phyloP scores from a whole-genome alignment of 2,797 vertebrate genomes.

The Furcifer pardalis region DNA sequence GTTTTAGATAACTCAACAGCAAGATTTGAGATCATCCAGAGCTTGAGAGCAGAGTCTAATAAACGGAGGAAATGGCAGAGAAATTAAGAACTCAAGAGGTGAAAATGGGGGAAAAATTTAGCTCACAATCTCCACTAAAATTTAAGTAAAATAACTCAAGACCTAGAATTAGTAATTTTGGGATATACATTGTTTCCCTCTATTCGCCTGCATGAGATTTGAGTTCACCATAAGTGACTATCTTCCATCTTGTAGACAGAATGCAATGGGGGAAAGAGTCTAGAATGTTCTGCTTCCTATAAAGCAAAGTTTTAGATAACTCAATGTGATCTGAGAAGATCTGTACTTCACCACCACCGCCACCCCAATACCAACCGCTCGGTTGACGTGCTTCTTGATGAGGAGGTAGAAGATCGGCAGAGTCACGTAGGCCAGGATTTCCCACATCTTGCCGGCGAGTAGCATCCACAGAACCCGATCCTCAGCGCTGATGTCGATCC shows the following conservation, averaged over 20 bases:
- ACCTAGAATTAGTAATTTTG: no score
- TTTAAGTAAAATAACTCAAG: not conserved
- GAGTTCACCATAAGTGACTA: not conserved
- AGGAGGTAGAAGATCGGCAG: conserved; percentile 91
- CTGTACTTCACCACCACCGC: no score
- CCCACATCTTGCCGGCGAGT: conserved; percentile 93
- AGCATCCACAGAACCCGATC: conserved; percentile 94
- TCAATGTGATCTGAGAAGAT: no score
- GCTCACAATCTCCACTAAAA: not conserved
- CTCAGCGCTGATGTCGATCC: conserved; percentile 84
- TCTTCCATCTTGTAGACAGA: no score
- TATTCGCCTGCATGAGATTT: not conserved
- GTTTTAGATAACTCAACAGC: no score
- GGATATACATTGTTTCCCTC: no score
- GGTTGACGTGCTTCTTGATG: conserved; percentile 90
- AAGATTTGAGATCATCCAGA: not conserved
- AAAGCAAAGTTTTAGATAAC: no score
- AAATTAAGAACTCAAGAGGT: not conserved
- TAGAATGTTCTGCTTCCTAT: no score
- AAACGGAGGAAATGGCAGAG: not conserved
- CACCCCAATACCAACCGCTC: conserved; percentile 88
- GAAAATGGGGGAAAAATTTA: not conserved
- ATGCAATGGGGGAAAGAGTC: no score
- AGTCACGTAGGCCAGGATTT: conserved; percentile 90
- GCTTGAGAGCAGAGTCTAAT: not conserved